Conservation (phyloP, 2,797 vertebrate species). For the Eulemur mongoz region DNA sequence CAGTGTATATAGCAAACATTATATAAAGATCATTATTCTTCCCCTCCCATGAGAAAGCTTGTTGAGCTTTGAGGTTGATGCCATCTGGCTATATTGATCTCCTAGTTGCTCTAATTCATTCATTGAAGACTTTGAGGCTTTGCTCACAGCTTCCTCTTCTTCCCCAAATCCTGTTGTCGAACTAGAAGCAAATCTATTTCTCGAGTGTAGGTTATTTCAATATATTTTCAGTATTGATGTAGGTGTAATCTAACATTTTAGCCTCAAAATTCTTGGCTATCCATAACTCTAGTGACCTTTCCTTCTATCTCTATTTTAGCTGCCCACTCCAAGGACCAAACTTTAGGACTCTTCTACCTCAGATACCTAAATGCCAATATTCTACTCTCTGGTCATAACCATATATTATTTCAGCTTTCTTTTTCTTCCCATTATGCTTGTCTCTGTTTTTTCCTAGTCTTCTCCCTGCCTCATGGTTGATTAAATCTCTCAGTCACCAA, state of each 20-base stretch:
- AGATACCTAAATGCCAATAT: not conserved
- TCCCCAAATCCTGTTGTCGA: not conserved
- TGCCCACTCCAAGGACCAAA: not conserved
- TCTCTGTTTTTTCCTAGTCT: not conserved
- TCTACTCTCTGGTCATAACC: not conserved
- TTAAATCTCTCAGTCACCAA: slow-evolving; percentile 10
- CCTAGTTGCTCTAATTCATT: slow-evolving; percentile 16
- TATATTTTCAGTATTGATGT: not conserved
- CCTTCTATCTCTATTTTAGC: not conserved
- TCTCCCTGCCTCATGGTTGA: not conserved
- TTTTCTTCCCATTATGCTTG: not conserved
- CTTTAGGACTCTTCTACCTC: not conserved
- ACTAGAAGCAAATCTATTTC: not conserved
- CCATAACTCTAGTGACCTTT: not conserved
- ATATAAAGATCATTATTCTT: slow-evolving; percentile 7
- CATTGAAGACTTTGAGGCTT: slow-evolving; percentile 22
- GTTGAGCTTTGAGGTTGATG: slow-evolving; percentile 19
- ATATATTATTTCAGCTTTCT: not conserved
- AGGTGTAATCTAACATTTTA: not conserved
- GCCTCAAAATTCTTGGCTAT: slow-evolving; percentile 31
- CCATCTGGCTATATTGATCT: not conserved
- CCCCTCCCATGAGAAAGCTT: not conserved
- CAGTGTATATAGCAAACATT: not conserved
- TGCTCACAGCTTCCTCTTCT: not conserved
- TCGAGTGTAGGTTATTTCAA: too few species aligned